These are phyloP conservation scores for Drosophila parabipectinata DNA, from an alignment of 1,140 invertebrate genomes.

Conservation along the genomic window DNA sequence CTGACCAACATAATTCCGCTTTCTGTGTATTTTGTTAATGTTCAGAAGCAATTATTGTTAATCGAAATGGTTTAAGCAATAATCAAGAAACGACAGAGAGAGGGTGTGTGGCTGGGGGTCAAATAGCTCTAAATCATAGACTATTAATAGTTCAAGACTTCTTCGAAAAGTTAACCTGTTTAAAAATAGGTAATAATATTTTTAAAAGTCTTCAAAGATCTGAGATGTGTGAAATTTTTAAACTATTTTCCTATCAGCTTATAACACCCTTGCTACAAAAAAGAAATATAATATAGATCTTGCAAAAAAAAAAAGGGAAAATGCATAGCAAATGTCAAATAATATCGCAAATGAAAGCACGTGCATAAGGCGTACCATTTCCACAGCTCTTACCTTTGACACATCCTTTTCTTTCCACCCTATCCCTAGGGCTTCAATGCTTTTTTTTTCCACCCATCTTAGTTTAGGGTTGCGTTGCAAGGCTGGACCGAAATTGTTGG, in stretches of 20 bases:
- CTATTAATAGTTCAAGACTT: no score
- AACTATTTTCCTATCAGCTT: no score
- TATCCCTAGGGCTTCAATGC: background rate
- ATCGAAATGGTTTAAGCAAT: constrained; percentile 13
- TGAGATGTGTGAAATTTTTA: no score
- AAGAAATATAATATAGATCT: constrained; percentile 58
- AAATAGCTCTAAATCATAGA: no score
- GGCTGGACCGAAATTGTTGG: constrained; percentile 62
- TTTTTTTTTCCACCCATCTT: constrained; percentile 1
- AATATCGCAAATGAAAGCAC: constrained; percentile 67
- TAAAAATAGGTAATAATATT: no score
- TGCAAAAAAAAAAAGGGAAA: constrained; percentile 50
- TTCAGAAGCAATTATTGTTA: constrained; percentile 45
- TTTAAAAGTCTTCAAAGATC: no score
- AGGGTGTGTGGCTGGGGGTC: constrained; percentile 14
- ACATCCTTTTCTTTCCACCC: background rate
- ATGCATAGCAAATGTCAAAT: constrained; percentile 41
- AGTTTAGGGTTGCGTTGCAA: constrained; percentile 36
- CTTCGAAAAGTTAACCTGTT: no score
- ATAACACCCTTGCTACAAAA: no score
- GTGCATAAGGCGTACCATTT: constrained; percentile 53
- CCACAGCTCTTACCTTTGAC: constrained; percentile 24
- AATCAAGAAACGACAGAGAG: background rate
- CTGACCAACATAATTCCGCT: constrained; percentile 8
- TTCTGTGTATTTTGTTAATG: background rate